Evolutionary conservation across 2,113 vertebrate species (phyloP), one percentile per base, ranked within the genome.

Genomic region (Origma solitaria): DNA sequence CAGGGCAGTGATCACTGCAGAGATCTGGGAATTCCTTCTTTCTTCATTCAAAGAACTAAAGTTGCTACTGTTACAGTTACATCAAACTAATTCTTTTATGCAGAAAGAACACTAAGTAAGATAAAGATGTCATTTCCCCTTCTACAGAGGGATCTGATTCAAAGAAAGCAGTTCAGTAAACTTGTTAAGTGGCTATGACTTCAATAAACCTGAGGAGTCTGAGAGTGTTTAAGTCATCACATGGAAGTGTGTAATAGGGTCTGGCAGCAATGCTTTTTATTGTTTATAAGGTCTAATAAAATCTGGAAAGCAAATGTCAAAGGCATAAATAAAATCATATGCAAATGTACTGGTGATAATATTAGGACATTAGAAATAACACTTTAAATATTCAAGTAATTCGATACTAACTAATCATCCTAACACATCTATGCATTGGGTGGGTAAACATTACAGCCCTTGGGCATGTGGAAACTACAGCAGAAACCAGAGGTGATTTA

Each of bases 31-130:
- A 51, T 94, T 85, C 33, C 45, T 65, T 83, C 92, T 91, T 72
- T 88, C 60, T 92, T 82, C 58, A 54, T 45, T 94, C 50, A 81
- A 82, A 90, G 84, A 91, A 81, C 65, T 86, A 21, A 92, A 90
- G 82, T 84, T 82, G 11, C 58, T 73, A 37, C 64, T 79, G 53
- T 82, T 95, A 81, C 60, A 96, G 93, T 25, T 42, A 75, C 44
- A 84, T 19, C 0, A 11, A 91, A 84, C 66, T 78, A 90, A 78
- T 91, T 94, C 57, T 88, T 95, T 87, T 42, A 70, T 40, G 20
- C 7, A 80, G 92, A 89, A 92, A 44, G 38, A 88, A 66, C 47
- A 82, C 38, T 45, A 45, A 27, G 35, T 72, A 92, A 92, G 82
- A 61, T 65, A 64, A 81, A 93, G 73, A 87, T 50, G 20, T 45